A percentile compares a stretch with the other conserved stretches of the same genome.
Evolutionary conservation across 2,888 invertebrate species (phyloP).

Genomic region (Aelia acuminata): DNA sequence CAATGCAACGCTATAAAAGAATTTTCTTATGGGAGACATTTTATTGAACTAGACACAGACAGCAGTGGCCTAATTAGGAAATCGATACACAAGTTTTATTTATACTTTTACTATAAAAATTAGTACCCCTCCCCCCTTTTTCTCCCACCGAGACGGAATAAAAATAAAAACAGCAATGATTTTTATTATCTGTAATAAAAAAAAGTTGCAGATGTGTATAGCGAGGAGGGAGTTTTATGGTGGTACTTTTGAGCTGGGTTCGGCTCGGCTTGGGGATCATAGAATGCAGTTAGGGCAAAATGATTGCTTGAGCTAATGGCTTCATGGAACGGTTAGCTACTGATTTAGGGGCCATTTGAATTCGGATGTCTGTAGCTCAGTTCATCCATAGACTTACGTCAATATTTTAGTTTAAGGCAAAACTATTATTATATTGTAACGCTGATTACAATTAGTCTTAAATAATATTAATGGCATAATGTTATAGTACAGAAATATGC

Average conservation of each 20-base stretch:
- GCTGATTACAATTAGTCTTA: too few species aligned
- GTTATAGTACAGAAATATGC: too few species aligned
- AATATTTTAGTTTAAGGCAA: neutral
- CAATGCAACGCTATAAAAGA: too few species aligned
- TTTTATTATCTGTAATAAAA: conserved; percentile 11
- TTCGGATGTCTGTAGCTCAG: neutral
- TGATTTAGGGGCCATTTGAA: conserved; percentile 37
- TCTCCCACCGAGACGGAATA: neutral
- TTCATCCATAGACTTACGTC: neutral
- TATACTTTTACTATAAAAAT: neutral
- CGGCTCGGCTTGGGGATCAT: neutral
- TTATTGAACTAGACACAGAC: too few species aligned
- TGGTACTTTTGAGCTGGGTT: neutral
- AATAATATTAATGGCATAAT: too few species aligned
- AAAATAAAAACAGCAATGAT: neutral
- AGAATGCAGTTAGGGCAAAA: conserved; percentile 4
- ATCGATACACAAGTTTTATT: neutral
- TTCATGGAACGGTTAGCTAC: conserved; percentile 1
- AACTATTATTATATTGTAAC: neutral
- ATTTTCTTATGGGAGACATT: too few species aligned
- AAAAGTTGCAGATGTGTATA: neutral
- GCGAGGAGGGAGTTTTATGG: neutral
- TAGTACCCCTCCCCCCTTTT: too few species aligned
- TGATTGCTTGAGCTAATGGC: conserved; percentile 22
- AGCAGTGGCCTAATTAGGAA: neutral